Conservation (phyloP, 2,113 vertebrate genomes). For the Pipa parva region DNA sequence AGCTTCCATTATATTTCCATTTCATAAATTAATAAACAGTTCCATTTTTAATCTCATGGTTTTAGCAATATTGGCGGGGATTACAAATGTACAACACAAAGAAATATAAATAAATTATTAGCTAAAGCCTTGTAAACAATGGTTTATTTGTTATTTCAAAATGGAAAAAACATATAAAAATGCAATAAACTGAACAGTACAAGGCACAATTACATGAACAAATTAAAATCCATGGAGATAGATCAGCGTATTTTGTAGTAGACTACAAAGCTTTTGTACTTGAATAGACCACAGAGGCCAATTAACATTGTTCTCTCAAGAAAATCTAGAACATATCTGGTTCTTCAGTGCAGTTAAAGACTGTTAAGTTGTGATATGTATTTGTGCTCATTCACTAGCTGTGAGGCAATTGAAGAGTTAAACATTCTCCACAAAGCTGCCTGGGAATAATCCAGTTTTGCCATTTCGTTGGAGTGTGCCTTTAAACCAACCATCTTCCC, state of each 20-base stretch:
- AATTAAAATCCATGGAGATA: conserved; percentile 15
- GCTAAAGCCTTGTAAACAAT: conserved; percentile 80
- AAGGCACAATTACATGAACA: conserved; percentile 78
- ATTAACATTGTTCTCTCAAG: not conserved
- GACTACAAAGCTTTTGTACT: not conserved
- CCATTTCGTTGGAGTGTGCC: conserved; percentile 95
- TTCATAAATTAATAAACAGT: conserved; percentile 74
- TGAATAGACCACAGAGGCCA: not conserved
- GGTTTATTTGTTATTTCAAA: conserved; percentile 71
- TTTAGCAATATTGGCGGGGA: conserved; percentile 60
- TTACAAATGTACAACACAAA: conserved; percentile 61
- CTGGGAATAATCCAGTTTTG: conserved; percentile 92
- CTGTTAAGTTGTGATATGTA: conserved; percentile 46
- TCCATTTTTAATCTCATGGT: conserved; percentile 67
- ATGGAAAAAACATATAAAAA: conserved; percentile 51
- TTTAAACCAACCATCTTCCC: conserved; percentile 98
- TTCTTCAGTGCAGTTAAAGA: not conserved
- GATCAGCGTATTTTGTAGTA: not conserved
- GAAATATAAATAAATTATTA: conserved; percentile 74
- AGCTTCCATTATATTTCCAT: conserved; percentile 68
- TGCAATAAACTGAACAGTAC: conserved; percentile 83
- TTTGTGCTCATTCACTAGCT: conserved; percentile 60
- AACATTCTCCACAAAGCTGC: conserved; percentile 94
- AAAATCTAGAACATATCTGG: not conserved
- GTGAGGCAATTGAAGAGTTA: conserved; percentile 52